These are phyloP conservation scores for Conus ventricosus DNA, from an alignment of 1,140 invertebrate genomes.

Conservation along the genomic window DNA sequence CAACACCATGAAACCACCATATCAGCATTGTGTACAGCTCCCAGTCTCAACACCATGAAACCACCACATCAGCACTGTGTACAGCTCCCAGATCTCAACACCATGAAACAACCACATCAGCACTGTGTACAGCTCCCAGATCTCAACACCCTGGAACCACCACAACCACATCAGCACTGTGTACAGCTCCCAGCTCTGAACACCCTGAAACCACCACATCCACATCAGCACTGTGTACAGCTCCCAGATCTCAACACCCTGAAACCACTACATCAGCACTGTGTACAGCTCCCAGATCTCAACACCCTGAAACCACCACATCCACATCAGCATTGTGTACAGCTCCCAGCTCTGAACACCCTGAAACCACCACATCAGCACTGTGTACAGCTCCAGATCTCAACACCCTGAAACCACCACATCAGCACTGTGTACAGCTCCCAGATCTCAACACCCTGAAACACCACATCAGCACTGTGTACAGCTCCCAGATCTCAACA, in stretches of 20 bases:
- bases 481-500: conserved; percentile 92
- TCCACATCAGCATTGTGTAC: conserved; percentile 95
- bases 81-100: no score
- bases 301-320: conserved; percentile 91
- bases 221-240: conserved; percentile 90
- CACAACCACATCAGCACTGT: no score
- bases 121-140: no score
- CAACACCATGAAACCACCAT: no score
- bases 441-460: conserved; percentile 82
- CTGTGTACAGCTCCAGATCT: conserved; percentile 96
- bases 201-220: not conserved
- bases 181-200: no score
- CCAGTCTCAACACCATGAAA: no score
- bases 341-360: conserved; percentile 90
- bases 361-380: conserved; percentile 83
- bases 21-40: no score
- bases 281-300: conserved; percentile 77
- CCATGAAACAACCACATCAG: no score
- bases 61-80: no score
- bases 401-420: conserved; percentile 62
- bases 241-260: conserved; percentile 87
- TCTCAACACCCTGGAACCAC: no score
- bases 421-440: no score
- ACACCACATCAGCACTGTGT: conserved; percentile 78
- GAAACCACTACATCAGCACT: not conserved